Percentiles rank a stretch among this genome's conserved stretches.
Conservation (phyloP, 2,888 invertebrate species). For the Zygothrica quintamaculata region DNA sequence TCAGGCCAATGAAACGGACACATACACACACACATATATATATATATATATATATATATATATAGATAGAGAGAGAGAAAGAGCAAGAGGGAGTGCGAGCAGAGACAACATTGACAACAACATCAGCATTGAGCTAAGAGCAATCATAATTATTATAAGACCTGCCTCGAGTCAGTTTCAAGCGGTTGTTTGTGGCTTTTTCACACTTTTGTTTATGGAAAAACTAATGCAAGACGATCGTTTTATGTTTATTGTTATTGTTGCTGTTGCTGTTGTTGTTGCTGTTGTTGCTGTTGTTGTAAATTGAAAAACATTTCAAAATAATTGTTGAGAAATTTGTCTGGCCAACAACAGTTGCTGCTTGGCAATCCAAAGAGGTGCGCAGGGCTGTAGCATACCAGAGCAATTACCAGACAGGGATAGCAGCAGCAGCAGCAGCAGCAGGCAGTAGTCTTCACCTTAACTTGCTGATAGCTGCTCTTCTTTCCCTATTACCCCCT, state of each 20-base stretch:
- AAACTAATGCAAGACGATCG: constrained; percentile 46
- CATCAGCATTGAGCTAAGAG: constrained; percentile 48
- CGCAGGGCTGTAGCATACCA: neutral
- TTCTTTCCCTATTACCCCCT: too few species aligned
- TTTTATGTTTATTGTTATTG: constrained; percentile 38
- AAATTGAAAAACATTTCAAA: constrained; percentile 78
- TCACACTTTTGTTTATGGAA: constrained; percentile 62
- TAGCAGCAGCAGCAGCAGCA: too few species aligned
- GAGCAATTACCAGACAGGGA: constrained; percentile 51
- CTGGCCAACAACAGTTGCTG: constrained; percentile 40
- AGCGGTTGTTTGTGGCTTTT: constrained; percentile 48
- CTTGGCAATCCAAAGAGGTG: too few species aligned
- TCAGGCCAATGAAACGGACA: constrained; percentile 49
- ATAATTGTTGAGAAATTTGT: constrained; percentile 81
- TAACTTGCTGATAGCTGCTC: too few species aligned
- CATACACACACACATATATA: constrained; percentile 9
- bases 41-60: constrained; percentile 4
- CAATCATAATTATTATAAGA: constrained; percentile 67
- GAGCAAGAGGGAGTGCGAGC: neutral
- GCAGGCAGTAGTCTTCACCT: too few species aligned
- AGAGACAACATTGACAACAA: constrained; percentile 3
- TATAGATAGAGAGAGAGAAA: neutral
- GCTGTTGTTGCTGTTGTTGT: constrained; percentile 31
- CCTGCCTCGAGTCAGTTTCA: constrained; percentile 51
- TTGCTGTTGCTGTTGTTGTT: constrained; percentile 51